phyloP scores from a whole-genome alignment of 2,888 invertebrate genomes.

The Sthenelais limicola region DNA sequence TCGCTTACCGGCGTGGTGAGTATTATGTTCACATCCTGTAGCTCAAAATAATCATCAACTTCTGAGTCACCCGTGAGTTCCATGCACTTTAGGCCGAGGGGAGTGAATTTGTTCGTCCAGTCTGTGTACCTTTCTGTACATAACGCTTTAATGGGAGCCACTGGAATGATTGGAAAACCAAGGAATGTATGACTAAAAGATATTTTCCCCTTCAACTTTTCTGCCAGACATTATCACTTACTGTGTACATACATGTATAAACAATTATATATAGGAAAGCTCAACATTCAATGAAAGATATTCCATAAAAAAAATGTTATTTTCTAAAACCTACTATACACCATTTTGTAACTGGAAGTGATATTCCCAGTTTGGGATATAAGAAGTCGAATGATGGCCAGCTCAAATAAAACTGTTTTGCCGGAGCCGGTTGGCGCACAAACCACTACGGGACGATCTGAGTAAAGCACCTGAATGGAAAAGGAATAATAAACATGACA shows the following conservation, averaged over 20 bases:
- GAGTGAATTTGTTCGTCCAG: constrained; percentile 81
- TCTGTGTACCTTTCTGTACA: constrained; percentile 82
- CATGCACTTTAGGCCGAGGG: constrained; percentile 78
- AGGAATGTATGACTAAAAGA: too few species aligned
- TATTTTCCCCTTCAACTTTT: background rate
- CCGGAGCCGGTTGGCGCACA: constrained; percentile 89
- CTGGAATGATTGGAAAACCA: constrained; percentile 73
- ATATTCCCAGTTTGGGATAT: constrained; percentile 73
- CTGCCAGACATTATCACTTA: background rate
- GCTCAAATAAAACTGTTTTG: constrained; percentile 87
- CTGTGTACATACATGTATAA: too few species aligned
- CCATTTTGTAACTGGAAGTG: constrained; percentile 75
- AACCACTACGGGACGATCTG: constrained; percentile 82
- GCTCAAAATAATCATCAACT: constrained; percentile 75
- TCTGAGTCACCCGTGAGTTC: constrained; percentile 87
- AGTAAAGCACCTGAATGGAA: constrained; percentile 66
- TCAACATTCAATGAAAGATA: background rate
- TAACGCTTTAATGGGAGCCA: constrained; percentile 86
- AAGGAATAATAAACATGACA: too few species aligned
- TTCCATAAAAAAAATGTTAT: background rate
- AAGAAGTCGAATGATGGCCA: constrained; percentile 81
- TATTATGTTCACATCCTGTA: constrained; percentile 75
- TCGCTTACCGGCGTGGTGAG: constrained; percentile 83
- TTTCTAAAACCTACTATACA: constrained; percentile 83
- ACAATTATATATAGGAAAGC: background rate